Evolutionary conservation across 2,888 invertebrate genomes (phyloP).

Genomic region (Drosophila bunnanda): DNA sequence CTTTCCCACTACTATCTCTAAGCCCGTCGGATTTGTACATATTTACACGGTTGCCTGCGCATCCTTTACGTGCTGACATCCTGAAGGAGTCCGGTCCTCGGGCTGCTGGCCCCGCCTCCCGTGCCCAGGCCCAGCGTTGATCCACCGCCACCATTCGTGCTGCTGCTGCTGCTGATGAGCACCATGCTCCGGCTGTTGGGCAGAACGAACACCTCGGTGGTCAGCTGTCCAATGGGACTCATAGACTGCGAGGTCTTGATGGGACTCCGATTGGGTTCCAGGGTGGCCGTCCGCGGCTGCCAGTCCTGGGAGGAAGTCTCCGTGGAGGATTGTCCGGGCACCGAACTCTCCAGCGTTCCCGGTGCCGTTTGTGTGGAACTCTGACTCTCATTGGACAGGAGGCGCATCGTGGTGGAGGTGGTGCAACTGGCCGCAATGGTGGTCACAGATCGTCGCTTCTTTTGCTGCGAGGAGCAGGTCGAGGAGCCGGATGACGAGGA

Average conservation of each 20-base stretch:
- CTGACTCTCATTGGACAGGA: conserved; percentile 66
- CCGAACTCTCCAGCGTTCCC: conserved; percentile 51
- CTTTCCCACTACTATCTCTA: conserved; percentile 12
- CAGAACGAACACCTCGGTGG: conserved; percentile 76
- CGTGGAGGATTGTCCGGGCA: conserved; percentile 12
- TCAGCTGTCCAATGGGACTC: conserved; percentile 77
- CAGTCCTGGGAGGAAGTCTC: conserved; percentile 63
- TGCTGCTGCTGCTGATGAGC: conserved; percentile 67
- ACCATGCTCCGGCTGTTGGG: conserved; percentile 84
- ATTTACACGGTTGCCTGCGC: conserved; percentile 54
- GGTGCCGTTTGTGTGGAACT: conserved; percentile 64
- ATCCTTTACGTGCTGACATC: conserved; percentile 75
- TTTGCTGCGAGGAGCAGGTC: conserved; percentile 24
- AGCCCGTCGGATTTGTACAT: conserved; percentile 48
- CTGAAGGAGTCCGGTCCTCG: conserved; percentile 64
- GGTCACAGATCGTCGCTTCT: conserved; percentile 66
- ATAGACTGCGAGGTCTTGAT: conserved; percentile 84
- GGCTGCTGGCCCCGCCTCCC: conserved; percentile 45
- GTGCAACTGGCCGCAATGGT: conserved; percentile 57
- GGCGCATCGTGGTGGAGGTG: conserved; percentile 48
- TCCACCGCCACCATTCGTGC: conserved; percentile 22
- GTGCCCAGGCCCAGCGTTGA: conserved; percentile 7
- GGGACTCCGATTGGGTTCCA: conserved; percentile 80
- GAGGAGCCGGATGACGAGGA: conserved; percentile 23
- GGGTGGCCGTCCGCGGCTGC: conserved; percentile 65